Base-by-base conservation (phyloP, 2,113 vertebrate species). In the Chinchilla lanigera region DNA sequence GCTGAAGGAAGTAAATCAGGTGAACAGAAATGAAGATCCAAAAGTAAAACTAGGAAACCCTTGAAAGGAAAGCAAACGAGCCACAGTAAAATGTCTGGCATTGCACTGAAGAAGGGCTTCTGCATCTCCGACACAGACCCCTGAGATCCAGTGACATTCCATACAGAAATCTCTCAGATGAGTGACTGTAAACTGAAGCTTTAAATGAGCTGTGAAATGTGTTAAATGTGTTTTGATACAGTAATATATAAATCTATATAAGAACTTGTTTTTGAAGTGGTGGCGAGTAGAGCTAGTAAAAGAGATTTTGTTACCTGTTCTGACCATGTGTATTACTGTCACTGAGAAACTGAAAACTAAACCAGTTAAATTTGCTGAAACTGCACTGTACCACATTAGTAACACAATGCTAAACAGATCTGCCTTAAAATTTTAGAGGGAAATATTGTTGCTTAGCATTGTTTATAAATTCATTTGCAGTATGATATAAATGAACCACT, bases 11-110 rank as follows among this genome's bases (percentile, higher is more conserved):
- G 97, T 97, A 96, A 98, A 94, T 65, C 98, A 97, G 97, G 90
- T 71, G 82, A 87, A 89, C 50, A 98, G 98, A 86, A 97, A 97
- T 69, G 97, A 98, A 95, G 94, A 97, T 81, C 24, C 78, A 75
- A 98, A 98, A 98, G 95, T 94, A 97, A 98, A 98, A 97, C 96
- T 84, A 95, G 96, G 98, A 97, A 96, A 44, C 11, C 88, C 69
- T 96, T 89, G 92, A 98, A 95, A 97, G 94, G 58, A 98, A 98
- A 56, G 6, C 80, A 84, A 92, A 80, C 92, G 92, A 92, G 89
- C 83, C 86, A 20, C 90, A 75, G 80, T 95, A 41, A 67, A 92
- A 86, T 78, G 38, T 63, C 85, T 84, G 26, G 24, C 54, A 44
- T 50, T 97, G 96, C 96, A 96, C 95, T 97, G 98, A 97, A 87